Evolutionary conservation across 1,140 invertebrate species (phyloP), one percentile per base, ranked within the genome.

Genomic region (Drosophila orena): DNA sequence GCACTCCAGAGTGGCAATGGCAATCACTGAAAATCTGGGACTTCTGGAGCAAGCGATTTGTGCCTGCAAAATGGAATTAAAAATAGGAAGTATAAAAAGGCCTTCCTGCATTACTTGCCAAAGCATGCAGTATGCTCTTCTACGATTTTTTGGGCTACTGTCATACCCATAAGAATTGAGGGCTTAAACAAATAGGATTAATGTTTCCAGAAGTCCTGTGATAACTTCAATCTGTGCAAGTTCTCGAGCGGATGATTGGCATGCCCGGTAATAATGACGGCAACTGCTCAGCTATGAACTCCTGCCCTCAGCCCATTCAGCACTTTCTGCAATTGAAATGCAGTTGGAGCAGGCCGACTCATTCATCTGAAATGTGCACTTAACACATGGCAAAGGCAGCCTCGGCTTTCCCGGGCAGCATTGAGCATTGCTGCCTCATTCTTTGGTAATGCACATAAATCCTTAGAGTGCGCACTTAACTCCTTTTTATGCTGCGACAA

Each of bases 401-500:
- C 30, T 30, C 30, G 30, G 7, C 30, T 44, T 56, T 24, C 43
- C 43, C 1, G 12, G 43, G 66, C 58, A 55, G 66, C 62, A 81
- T 71, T 76, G 57, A 72, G 54, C 55, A 38, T 40, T 40, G 49
- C 50, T 47, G 49, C 69, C 54, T 64, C 71, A 62, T 73, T 54
- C 57, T 37, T 55, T 15, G 49, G 35, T 57, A 56, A 60, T 49
- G 58, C 49, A 64, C 78, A 86, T 86, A 86, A 86, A 86, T 86
- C 83, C 83, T 86, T 86, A 86, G 83, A 86, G 83, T 86, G 83
- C 79, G 71, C 83, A 86, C 83, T 86, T 86, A 86, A 86, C 83
- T 86, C 83, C 83, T 86, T 86, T 86, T 86, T 88, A 86, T 74
- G 84, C 84, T 88, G 71, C 83, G 83, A 88, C 83, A 88, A 88